Evolutionary conservation across 2,113 vertebrate genomes (phyloP), one percentile per base, ranked within the genome.

Genomic region (Corythoichthys intestinalis): DNA sequence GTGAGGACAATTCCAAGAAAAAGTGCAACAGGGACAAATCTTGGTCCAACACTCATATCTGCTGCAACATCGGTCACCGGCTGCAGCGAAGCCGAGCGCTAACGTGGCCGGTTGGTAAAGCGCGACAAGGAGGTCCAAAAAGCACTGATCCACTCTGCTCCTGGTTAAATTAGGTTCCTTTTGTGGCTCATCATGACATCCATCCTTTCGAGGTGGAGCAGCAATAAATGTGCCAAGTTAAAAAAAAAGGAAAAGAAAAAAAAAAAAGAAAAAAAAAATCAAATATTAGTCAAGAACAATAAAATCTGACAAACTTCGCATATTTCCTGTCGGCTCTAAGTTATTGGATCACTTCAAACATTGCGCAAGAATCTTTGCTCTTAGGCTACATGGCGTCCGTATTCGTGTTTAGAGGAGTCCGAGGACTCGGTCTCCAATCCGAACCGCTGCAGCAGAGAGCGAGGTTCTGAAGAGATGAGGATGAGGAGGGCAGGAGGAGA

Each of bases 31-130:
- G 89, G 74, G 70, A 73, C 54, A 53, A 86, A 75, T 83, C 79
- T 82, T 58, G 81, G 79, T 81, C 86, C 83, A 69, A 81, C 84
- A 81, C 71, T 89, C 91, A 91, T 91, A 75, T 87, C 85, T 87
- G 77, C 83, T 52, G 77, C 77, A 71, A 74, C 83, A 86, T 84
- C 78, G 71, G 85, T 62, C 67, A 47, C 62, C 73, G 64, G 46
- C 66, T 75, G 35, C 10, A 46, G 44, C 46, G 61, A 65, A 46
- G 67, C 66, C 70, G n/a, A 69, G 54, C 66, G 46, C 70, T 20
- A 63, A 58, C n/a, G 47, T 59, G 69, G 20, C 56, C 67, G 35
- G 62, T 8, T 2, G 49, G 37, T 53, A 38, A 78, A 56, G 57
- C 47, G 50, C 46, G 38, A 10, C 67, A 46, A 76, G 69, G 66